These are phyloP conservation scores for Sebastes nivosus DNA, from an alignment of 2,797 vertebrate genomes.

Conservation along the genomic window DNA sequence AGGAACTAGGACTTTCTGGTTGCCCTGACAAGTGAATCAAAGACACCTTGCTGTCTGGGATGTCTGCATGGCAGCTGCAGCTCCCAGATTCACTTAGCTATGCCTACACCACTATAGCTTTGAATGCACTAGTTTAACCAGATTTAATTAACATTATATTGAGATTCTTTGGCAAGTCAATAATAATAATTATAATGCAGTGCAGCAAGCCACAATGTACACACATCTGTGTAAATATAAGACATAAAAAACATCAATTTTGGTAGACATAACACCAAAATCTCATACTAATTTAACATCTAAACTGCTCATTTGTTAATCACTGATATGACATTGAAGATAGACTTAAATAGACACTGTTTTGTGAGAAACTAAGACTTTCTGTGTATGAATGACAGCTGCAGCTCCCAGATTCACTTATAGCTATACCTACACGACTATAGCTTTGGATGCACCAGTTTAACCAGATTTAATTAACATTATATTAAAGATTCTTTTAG, in stretches of 20 bases:
- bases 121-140: conserved; percentile 18
- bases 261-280: neutral
- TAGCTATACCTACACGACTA: neutral
- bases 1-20: neutral
- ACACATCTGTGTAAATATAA: neutral
- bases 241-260: neutral
- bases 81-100: neutral
- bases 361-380: neutral
- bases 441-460: conserved; percentile 14
- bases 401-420: conserved; percentile 14
- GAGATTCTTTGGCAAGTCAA: neutral
- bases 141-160: conserved; percentile 1
- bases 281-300: neutral
- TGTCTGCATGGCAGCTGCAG: conserved; percentile 40
- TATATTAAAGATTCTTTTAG: neutral
- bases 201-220: neutral
- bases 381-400: conserved; percentile 20
- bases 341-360: too few relatives aligned
- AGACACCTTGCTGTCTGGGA: conserved; percentile 40
- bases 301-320: neutral
- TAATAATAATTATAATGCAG: neutral
- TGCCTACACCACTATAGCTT: neutral
- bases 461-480: conserved; percentile 14
- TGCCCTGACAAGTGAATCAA: neutral
- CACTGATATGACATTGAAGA: neutral